Evolutionary conservation across 1,140 invertebrate species (phyloP).

Genomic region (Tyrophagus putrescentiae): DNA sequence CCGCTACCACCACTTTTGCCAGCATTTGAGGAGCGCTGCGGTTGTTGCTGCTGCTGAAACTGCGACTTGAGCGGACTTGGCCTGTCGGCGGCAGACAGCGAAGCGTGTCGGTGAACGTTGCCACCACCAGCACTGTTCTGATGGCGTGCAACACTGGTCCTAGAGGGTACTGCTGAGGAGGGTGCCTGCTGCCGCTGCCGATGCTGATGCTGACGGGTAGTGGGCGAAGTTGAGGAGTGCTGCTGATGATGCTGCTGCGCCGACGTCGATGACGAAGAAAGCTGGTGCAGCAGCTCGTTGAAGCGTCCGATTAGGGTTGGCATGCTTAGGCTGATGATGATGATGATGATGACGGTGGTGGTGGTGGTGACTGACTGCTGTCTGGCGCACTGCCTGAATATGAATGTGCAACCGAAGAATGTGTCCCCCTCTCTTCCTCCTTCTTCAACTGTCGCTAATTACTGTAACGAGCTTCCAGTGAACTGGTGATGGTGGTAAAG

Average conservation of each 20-base stretch:
- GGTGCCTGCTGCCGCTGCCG: not conserved
- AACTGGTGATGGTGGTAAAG: too few species aligned
- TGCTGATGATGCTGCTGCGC: not conserved
- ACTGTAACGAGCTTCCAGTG: not conserved
- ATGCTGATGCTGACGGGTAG: not conserved
- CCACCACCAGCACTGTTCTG: not conserved
- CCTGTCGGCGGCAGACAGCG: not conserved
- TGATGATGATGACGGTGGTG: too few species aligned
- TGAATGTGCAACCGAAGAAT: too few species aligned
- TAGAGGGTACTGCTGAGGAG: not conserved
- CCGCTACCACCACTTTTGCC: not conserved
- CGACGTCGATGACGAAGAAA: too few species aligned
- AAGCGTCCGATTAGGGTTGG: conserved; percentile 14
- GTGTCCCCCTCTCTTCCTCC: not conserved
- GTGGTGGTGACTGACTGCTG: too few species aligned
- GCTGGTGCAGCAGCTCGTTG: conserved; percentile 7
- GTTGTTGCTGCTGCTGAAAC: too few species aligned
- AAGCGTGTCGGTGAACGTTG: conserved; percentile 6
- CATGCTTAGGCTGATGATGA: too few species aligned
- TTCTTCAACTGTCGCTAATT: conserved; percentile 1
- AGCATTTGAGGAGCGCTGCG: not conserved
- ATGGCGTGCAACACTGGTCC: not conserved
- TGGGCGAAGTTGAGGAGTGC: not conserved
- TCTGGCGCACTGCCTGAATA: too few species aligned
- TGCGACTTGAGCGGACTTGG: not conserved